Conservation (phyloP, 2,113 vertebrate species). For the Thinocorus orbignyianus region DNA sequence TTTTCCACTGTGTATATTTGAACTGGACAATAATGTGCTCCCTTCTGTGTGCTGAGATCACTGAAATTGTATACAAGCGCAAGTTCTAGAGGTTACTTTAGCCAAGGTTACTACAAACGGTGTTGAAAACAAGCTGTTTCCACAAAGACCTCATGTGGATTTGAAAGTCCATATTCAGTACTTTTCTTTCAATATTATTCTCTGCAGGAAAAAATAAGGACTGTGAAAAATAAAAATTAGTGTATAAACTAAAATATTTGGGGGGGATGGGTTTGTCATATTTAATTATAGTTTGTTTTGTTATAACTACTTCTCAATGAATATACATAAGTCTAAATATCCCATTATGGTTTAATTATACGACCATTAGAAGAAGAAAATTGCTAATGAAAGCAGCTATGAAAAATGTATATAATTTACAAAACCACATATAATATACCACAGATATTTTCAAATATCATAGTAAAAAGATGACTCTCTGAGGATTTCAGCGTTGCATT, state of each 20-base stretch:
- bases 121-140: neutral
- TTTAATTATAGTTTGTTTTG: constrained; percentile 61
- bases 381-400: constrained; percentile 59
- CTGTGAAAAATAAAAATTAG: neutral
- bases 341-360: constrained; percentile 70
- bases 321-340: constrained; percentile 66
- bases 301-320: constrained; percentile 45
- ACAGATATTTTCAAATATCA: constrained; percentile 36
- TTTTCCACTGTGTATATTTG: neutral
- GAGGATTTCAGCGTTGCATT: constrained; percentile 28
- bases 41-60: neutral
- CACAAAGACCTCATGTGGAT: neutral
- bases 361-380: constrained; percentile 65
- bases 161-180: neutral
- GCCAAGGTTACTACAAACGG: neutral
- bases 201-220: neutral
- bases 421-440: constrained; percentile 24
- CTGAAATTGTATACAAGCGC: neutral
- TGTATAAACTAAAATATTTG: constrained; percentile 24
- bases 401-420: constrained; percentile 58
- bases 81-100: neutral
- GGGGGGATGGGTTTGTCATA: neutral
- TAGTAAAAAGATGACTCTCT: constrained; percentile 24
- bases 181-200: neutral
- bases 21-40: neutral